phyloP scores from a whole-genome alignment of 1,140 invertebrate genomes.

The Eupristina koningsbergeri region DNA sequence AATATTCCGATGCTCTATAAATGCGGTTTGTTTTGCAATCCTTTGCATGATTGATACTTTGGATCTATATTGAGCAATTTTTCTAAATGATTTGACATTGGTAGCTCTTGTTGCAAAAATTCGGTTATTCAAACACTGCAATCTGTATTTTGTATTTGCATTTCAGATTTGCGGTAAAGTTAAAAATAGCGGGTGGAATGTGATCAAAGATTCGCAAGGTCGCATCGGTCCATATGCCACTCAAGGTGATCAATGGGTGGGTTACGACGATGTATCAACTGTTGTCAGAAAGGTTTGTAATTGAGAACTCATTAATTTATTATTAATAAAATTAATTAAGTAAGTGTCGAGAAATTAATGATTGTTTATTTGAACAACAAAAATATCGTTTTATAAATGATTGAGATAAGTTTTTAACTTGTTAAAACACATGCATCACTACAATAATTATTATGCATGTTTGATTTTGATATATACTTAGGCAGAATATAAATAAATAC shows the following conservation, averaged over 20 bases:
- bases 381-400: too few relatives aligned
- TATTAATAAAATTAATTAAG: not conserved
- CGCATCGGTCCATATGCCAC: slow-evolving; percentile 83
- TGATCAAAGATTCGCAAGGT: slow-evolving; percentile 77
- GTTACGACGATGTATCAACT: slow-evolving; percentile 83
- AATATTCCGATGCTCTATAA: too few relatives aligned
- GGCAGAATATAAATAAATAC: too few relatives aligned
- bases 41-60: not conserved
- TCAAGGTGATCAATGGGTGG: slow-evolving; percentile 85
- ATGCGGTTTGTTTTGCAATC: too few relatives aligned
- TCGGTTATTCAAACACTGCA: not conserved
- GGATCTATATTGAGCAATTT: not conserved
- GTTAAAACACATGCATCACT: too few relatives aligned
- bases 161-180: slow-evolving; percentile 78
- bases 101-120: not conserved
- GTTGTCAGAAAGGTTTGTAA: slow-evolving; percentile 72
- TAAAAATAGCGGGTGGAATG: slow-evolving; percentile 78
- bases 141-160: not conserved
- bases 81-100: not conserved
- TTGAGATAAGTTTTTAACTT: too few relatives aligned
- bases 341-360: not conserved
- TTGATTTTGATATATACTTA: too few relatives aligned
- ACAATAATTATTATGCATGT: too few relatives aligned
- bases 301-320: not conserved
- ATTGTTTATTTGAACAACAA: not conserved